These are phyloP conservation scores for Lepidocyrtoides sp. DNA, from an alignment of 2,888 invertebrate genomes.

Conservation along the genomic window DNA sequence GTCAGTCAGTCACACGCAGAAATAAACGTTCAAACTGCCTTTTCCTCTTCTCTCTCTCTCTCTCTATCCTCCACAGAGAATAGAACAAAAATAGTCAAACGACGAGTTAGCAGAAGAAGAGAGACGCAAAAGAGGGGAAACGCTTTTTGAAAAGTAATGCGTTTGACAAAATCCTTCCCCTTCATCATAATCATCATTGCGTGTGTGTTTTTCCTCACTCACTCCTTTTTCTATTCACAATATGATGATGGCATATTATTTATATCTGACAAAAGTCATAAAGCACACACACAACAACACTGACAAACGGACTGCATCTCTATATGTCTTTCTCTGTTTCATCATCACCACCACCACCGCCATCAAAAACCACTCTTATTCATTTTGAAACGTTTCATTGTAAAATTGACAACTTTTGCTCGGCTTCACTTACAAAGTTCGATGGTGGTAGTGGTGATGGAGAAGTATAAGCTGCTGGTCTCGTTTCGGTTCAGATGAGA, in stretches of 20 bases:
- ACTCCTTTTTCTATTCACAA: neutral
- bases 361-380: constrained; percentile 22
- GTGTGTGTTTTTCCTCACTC: neutral
- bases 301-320: neutral
- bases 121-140: constrained; percentile 32
- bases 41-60: no score
- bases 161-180: constrained; percentile 49
- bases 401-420: constrained; percentile 67
- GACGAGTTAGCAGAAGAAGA: no score
- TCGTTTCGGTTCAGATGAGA: no score
- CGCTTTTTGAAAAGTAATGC: constrained; percentile 32
- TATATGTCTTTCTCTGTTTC: neutral
- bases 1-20: constrained; percentile 18
- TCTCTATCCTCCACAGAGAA: neutral
- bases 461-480: no score
- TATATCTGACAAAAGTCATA: neutral
- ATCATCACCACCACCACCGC: no score
- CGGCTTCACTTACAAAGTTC: neutral
- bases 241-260: no score
- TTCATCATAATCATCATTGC: no score
- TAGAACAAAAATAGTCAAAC: neutral
- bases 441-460: no score
- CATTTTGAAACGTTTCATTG: constrained; percentile 46
- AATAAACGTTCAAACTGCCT: constrained; percentile 35
- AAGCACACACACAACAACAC: constrained; percentile 20